phyloP scores from a whole-genome alignment of 2,797 vertebrate genomes.

The Tangara arthus region DNA sequence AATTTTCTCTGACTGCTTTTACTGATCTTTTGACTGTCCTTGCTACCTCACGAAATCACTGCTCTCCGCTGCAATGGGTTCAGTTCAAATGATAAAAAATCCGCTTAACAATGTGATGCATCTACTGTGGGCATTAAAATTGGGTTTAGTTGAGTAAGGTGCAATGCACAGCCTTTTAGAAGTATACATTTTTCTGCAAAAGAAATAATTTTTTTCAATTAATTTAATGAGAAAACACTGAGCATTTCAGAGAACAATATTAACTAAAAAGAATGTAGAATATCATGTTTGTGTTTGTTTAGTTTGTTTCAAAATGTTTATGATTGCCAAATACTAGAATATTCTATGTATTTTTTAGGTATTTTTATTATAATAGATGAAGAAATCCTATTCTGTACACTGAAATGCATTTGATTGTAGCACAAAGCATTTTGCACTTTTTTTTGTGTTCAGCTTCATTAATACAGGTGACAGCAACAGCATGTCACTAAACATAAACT shows the following conservation, averaged over 20 bases:
- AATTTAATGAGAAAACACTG: not conserved
- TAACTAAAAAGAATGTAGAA: not conserved
- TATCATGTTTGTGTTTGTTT: not conserved
- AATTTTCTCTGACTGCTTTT: not conserved
- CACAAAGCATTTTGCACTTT: not conserved
- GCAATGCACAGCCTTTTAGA: not conserved
- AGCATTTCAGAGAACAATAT: not conserved
- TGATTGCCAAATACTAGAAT: not conserved
- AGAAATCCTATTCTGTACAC: not conserved
- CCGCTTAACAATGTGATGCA: not conserved
- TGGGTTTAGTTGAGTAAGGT: not conserved
- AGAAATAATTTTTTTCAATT: not conserved
- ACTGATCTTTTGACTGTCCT: not conserved
- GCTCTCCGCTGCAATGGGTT: not conserved
- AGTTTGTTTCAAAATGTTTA: not conserved
- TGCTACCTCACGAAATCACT: not conserved
- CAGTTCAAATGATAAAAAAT: not conserved
- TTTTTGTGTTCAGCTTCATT: not conserved
- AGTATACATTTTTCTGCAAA: not conserved
- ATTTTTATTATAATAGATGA: not conserved
- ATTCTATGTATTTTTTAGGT: not conserved
- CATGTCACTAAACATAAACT: not conserved
- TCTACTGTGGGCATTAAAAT: not conserved
- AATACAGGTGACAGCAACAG: not conserved
- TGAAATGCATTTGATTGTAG: not conserved